Base-by-base conservation (phyloP, 2,113 vertebrate species). In the Grus americana region DNA sequence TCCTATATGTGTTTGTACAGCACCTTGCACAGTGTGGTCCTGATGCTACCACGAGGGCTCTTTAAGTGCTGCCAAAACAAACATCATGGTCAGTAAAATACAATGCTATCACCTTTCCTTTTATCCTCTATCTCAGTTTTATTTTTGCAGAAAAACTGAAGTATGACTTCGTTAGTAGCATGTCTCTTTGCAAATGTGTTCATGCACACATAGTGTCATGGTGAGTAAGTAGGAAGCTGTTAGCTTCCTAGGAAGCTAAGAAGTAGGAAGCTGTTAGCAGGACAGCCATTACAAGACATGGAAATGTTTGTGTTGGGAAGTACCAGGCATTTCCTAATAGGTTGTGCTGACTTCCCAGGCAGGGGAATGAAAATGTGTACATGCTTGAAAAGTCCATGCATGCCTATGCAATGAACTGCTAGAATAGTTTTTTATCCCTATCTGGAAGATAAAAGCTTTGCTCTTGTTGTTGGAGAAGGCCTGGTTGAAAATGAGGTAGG, bases 391-490 rank as follows among this genome's bases (percentile, higher is more conserved):
- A 93, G 52, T 73, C 62, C 6, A 3, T 63, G n/a, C 26, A 2
- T 55, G n/a, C 55, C 75, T 86, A 66, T 83, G 80, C 76, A 95
- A 86, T 74, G 76, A 95, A 50, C 86, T 87, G 42, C 79, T 95
- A 66, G n/a, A 32, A 49, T 29, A 42, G 66, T 81, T 50, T 96
- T 94, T 97, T 66, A 73, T 93, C 30, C 44, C 44, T 65, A 12
- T 47, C 58, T 81, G 82, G 72, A 72, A 96, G 86, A 93, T 67
- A 86, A 96, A 96, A 93, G 80, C 65, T 63, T 95, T 54, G 14
- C 42, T 95, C 72, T 91, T 61, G 42, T 70, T 91, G 24, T 90
- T 73, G 47, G 86, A 91, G 73, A 68, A 94, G 91, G 57, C 46
- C 44, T 80, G 40, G 76, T 27, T 74, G 67, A 97, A 97, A 96